These are phyloP conservation scores for Leptonema lineaticorne DNA, from an alignment of 1,140 invertebrate species.

Conservation along the genomic window DNA sequence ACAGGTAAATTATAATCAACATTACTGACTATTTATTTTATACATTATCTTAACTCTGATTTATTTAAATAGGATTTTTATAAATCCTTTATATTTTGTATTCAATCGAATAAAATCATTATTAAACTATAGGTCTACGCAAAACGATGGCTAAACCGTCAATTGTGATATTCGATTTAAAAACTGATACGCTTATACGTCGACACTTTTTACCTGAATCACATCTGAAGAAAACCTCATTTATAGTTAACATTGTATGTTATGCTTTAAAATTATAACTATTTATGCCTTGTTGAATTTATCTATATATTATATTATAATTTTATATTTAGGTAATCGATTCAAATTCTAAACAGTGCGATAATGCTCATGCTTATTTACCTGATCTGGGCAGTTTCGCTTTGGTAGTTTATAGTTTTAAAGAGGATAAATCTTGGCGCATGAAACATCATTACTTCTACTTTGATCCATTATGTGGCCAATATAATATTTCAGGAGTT, in stretches of 20 bases:
- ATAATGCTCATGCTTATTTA: slow-evolving; percentile 65
- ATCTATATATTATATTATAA: not conserved
- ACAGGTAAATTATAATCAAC: no score
- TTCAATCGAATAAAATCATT: not conserved
- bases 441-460: slow-evolving; percentile 70
- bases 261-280: not conserved
- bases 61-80: not conserved
- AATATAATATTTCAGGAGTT: slow-evolving; percentile 63
- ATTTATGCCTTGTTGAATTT: not conserved
- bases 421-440: slow-evolving; percentile 65
- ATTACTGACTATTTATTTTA: no score
- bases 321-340: slow-evolving; percentile 56
- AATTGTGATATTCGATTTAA: slow-evolving; percentile 52
- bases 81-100: not conserved
- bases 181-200: slow-evolving; percentile 58
- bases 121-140: slow-evolving; percentile 11
- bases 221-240: slow-evolving; percentile 51
- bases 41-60: not conserved
- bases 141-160: slow-evolving; percentile 54
- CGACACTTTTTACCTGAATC: slow-evolving; percentile 60
- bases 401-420: slow-evolving; percentile 65
- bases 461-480: slow-evolving; percentile 66
- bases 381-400: slow-evolving; percentile 65
- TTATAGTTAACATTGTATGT: not conserved
- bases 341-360: slow-evolving; percentile 58